A percentile compares a stretch with the other conserved stretches of the same genome.
phyloP scores from a whole-genome alignment of 1,140 invertebrate species.

The Aphis craccivora region DNA sequence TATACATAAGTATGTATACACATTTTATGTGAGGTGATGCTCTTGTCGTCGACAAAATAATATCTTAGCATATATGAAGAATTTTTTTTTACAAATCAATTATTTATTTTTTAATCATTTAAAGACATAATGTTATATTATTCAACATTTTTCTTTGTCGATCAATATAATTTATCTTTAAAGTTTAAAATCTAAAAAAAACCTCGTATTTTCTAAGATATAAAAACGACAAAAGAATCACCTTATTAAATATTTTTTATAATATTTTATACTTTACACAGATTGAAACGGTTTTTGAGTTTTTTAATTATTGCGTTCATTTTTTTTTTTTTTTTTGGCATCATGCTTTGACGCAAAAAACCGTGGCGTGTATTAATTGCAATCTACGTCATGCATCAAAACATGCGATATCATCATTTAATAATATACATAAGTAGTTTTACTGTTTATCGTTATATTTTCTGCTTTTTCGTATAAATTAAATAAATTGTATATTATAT shows the following conservation, averaged over 20 bases:
- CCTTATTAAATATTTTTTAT: not conserved
- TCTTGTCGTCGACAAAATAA: not conserved
- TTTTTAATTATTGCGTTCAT: not conserved
- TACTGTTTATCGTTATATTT: slow-evolving; percentile 17
- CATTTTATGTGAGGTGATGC: not conserved
- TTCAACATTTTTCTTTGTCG: not conserved
- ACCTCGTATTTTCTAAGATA: not conserved
- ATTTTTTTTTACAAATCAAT: not conserved
- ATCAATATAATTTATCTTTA: not conserved
- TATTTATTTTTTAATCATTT: not conserved
- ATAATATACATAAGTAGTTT: not conserved
- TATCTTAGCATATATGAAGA: not conserved
- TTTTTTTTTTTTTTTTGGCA: not conserved
- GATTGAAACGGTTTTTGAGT: not conserved
- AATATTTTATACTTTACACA: not conserved
- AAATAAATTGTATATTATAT: not conserved
- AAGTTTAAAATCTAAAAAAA: not conserved
- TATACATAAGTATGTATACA: not conserved
- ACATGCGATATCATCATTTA: slow-evolving; percentile 46
- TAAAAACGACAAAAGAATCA: not conserved
- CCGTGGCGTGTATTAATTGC: slow-evolving; percentile 23
- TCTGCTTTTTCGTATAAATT: not conserved
- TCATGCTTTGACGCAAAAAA: slow-evolving; percentile 40
- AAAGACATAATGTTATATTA: not conserved
- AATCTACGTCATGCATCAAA: slow-evolving; percentile 51